These are phyloP conservation scores for Lucifuga dentata DNA, from an alignment of 2,113 vertebrate genomes.

Conservation along the genomic window DNA sequence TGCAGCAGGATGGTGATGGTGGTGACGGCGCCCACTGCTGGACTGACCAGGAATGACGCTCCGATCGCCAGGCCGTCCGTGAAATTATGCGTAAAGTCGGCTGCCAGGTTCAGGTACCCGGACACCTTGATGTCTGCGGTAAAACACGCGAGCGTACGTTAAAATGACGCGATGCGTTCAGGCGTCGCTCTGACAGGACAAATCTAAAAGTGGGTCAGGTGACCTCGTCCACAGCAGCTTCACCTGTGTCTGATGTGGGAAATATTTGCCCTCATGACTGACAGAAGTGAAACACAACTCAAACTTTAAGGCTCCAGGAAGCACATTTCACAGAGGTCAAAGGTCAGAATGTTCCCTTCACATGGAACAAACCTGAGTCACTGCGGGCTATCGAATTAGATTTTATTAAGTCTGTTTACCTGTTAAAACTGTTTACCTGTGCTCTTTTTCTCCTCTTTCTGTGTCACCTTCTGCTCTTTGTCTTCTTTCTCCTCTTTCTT, in stretches of 20 bases:
- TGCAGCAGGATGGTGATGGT: conserved; percentile 92
- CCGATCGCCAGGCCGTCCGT: conserved; percentile 93
- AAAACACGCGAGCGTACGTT: too few species aligned
- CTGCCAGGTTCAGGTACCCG: conserved; percentile 91
- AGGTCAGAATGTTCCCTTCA: too few species aligned
- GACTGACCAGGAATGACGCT: conserved; percentile 89
- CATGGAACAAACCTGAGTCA: too few species aligned
- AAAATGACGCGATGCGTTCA: too few species aligned
- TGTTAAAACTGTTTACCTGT: conserved; percentile 48
- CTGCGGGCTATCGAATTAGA: too few species aligned
- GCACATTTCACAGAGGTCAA: too few species aligned
- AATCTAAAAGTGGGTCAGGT: too few species aligned
- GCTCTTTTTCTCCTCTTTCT: conserved; percentile 64
- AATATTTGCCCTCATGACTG: background rate
- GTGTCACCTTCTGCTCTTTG: conserved; percentile 48
- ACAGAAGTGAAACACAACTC: background rate
- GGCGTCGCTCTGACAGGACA: too few species aligned
- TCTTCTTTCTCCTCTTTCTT: conserved; percentile 58
- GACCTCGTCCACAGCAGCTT: too few species aligned
- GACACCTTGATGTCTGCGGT: conserved; percentile 92
- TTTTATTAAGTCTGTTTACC: too few species aligned
- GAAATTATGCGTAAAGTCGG: conserved; percentile 93
- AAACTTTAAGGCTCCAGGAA: too few species aligned
- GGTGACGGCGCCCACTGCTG: conserved; percentile 87
- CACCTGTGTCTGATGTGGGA: too few species aligned